Evolutionary conservation across 2,113 vertebrate species (phyloP), one percentile per base, ranked within the genome.

Genomic region (Coturnix japonica): DNA sequence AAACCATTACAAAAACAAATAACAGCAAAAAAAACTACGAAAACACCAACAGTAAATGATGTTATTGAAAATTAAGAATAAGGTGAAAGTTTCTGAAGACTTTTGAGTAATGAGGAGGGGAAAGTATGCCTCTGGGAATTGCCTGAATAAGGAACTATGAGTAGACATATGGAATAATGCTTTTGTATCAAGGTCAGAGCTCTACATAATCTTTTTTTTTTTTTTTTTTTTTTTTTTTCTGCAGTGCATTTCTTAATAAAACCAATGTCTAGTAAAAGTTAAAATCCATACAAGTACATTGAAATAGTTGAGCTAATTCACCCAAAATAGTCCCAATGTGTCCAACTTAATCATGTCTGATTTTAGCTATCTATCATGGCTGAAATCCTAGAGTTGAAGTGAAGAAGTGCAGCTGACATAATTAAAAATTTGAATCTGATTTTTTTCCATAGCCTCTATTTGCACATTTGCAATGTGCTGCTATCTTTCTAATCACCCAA

Each of bases 101-200:
- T 53, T 89, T 69, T 64, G 46, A 79, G 39, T 47, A 69, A 53
- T 0, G 1, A 37, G 11, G 26, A 81, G 6, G 2, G 2, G 8
- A 64, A 71, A 43, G 17, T 7, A 30, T 60, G 60, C 39, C 11
- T 49, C 17, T 72, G 37, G 54, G 30, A 81, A 90, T 35, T 47
- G 6, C 14, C 37, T 7, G 4, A 22, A 57, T 11, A 61, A 46
- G 6, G 2, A 11, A 13, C 4, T 2, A 1, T 44, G 44, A 70
- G 33, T 3, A 56, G 46, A 54, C 5, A 78, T 25, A n/a, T 20
- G 26, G 30, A 85, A 8, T 5, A 21, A 43, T 26, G 13, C 9
- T 25, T 7, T 15, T 46, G 5, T 17, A 59, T 23, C 23, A 59
- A n/a, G 9, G 11, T 92, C 25, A 10, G 1, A 16, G 31, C 21